phyloP scores from a whole-genome alignment of 2,888 invertebrate genomes.

The Acleris literana region DNA sequence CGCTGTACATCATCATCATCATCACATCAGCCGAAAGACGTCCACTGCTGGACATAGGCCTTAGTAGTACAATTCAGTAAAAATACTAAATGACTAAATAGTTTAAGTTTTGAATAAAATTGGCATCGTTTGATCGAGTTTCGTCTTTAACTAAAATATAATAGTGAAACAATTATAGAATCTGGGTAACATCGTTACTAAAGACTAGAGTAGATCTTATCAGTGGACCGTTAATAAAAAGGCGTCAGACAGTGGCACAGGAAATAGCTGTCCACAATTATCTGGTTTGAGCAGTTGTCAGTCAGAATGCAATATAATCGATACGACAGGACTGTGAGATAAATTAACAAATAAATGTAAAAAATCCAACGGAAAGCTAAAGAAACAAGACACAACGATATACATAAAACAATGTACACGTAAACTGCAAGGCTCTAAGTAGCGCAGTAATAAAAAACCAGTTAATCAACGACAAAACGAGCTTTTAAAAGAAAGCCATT shows the following conservation, averaged over 20 bases:
- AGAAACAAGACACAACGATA: not conserved
- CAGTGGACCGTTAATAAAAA: constrained; percentile 54
- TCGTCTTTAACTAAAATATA: not conserved
- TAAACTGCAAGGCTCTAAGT: not conserved
- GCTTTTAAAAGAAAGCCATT: not conserved
- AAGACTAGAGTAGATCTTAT: constrained; percentile 22
- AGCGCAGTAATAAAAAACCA: not conserved
- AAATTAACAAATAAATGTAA: not conserved
- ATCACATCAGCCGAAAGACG: no score
- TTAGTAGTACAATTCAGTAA: no score
- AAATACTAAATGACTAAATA: no score
- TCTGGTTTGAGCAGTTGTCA: constrained; percentile 52
- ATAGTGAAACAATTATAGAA: not conserved
- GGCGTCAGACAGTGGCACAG: constrained; percentile 69
- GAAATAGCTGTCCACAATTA: constrained; percentile 77
- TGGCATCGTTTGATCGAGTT: not conserved
- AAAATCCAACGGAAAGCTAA: not conserved
- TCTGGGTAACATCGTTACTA: not conserved
- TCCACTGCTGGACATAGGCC: no score
- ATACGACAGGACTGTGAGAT: not conserved
- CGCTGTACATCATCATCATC: no score
- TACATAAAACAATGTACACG: not conserved
- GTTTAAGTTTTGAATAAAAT: no score
- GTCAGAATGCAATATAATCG: constrained; percentile 11
- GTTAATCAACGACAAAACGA: not conserved